Evolutionary conservation across 2,888 invertebrate genomes (phyloP).

Genomic region (Sesamia inferens): DNA sequence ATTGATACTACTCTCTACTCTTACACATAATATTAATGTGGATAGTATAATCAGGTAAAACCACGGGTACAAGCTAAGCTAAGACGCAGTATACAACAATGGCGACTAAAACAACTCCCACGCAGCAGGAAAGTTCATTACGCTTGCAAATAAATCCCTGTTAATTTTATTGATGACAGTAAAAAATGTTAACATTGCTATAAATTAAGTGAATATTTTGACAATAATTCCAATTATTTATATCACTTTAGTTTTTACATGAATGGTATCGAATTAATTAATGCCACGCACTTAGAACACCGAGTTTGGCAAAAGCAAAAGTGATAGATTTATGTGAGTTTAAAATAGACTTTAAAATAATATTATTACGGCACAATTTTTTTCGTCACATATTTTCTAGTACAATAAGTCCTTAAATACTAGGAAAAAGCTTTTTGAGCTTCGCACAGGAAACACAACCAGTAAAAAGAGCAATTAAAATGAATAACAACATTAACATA

Average conservation of each 20-base stretch:
- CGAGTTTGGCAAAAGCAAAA: neutral
- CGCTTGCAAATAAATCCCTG: conserved; percentile 58
- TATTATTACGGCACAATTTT: neutral
- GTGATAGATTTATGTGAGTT: neutral
- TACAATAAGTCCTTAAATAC: too few relatives aligned
- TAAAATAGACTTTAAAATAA: neutral
- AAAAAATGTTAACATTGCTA: conserved; percentile 39
- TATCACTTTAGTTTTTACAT: conserved; percentile 35
- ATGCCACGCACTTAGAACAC: conserved; percentile 6
- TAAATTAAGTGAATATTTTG: conserved; percentile 46
- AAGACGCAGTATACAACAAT: conserved; percentile 29
- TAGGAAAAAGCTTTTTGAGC: too few relatives aligned
- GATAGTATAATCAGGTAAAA: neutral
- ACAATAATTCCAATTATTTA: conserved; percentile 20
- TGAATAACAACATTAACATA: too few relatives aligned
- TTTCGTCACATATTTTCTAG: neutral
- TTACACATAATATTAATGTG: neutral
- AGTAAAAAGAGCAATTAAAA: too few relatives aligned
- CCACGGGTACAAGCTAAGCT: conserved; percentile 1
- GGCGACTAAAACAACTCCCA: conserved; percentile 47
- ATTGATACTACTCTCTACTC: too few relatives aligned
- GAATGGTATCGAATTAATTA: conserved; percentile 21
- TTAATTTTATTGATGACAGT: conserved; percentile 61
- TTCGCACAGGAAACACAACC: too few relatives aligned
- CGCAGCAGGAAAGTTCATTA: conserved; percentile 58